Percentiles rank a stretch among this genome's conserved stretches.
These are phyloP conservation scores for Lepidocyrtinus sp. DNA, from an alignment of 2,888 invertebrate genomes.

Conservation along the genomic window DNA sequence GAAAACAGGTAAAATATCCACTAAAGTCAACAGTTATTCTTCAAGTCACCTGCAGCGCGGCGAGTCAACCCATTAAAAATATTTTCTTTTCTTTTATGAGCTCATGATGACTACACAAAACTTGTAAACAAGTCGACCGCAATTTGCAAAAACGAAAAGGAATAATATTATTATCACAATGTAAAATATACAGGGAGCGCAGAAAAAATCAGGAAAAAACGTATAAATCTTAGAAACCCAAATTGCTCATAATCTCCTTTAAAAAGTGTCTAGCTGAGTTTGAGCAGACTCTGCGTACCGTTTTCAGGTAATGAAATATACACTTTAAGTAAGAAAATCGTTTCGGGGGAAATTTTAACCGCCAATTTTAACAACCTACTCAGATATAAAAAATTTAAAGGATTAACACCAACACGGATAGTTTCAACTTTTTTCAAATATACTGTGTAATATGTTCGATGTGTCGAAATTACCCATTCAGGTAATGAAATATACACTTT, in stretches of 20 bases:
- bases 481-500: too few relatives aligned
- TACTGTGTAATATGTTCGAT: too few relatives aligned
- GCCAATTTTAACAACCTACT: too few relatives aligned
- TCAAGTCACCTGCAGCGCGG: conserved; percentile 57
- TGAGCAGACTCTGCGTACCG: too few relatives aligned
- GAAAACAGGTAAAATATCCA: conserved; percentile 10
- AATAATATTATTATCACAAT: conserved; percentile 20
- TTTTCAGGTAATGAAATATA: too few relatives aligned
- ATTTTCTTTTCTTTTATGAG: conserved; percentile 21
- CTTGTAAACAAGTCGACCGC: conserved; percentile 43
- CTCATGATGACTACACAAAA: conserved; percentile 14
- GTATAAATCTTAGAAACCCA: conserved; percentile 17
- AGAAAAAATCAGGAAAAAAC: conserved; percentile 10
- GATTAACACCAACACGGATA: too few relatives aligned
- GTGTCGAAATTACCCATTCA: too few relatives aligned
- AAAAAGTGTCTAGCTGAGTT: too few relatives aligned
- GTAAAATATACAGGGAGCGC: not conserved
- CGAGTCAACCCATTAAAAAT: conserved; percentile 48
- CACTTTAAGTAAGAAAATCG: too few relatives aligned
- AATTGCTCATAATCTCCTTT: not conserved
- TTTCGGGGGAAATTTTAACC: too few relatives aligned
- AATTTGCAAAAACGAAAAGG: conserved; percentile 8
- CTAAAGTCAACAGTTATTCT: conserved; percentile 43
- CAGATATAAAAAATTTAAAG: too few relatives aligned
- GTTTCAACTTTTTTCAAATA: too few relatives aligned